Evolutionary conservation across 2,113 vertebrate genomes (phyloP).

Genomic region (Protobothrops flavoviridis): DNA sequence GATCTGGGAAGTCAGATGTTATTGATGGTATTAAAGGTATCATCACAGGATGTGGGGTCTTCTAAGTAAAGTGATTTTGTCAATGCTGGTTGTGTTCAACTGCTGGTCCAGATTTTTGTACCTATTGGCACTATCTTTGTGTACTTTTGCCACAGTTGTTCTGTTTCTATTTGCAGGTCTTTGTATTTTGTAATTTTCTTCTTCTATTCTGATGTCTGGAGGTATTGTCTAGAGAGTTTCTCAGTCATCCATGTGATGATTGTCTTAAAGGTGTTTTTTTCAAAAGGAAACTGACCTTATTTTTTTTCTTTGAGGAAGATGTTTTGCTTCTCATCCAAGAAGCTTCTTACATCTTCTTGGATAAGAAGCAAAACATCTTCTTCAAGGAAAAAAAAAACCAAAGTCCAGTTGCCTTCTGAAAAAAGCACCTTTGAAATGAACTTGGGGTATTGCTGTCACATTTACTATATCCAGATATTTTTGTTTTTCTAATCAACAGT

Average conservation of each 20-base stretch:
- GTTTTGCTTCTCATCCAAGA: background rate
- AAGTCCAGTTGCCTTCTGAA: too few relatives aligned
- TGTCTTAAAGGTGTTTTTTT: background rate
- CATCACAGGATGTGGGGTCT: too few relatives aligned
- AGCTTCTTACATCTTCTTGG: background rate
- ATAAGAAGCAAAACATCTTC: background rate
- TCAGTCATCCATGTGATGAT: background rate
- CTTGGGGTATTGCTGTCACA: background rate
- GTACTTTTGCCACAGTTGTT: too few relatives aligned
- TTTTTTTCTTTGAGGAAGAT: background rate
- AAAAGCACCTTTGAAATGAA: too few relatives aligned
- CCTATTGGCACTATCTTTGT: too few relatives aligned
- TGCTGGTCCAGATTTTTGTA: too few relatives aligned
- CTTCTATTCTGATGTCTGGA: background rate
- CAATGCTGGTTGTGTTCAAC: too few relatives aligned
- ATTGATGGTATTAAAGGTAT: too few relatives aligned
- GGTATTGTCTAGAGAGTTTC: background rate
- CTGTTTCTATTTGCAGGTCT: too few relatives aligned
- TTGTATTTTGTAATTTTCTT: background rate
- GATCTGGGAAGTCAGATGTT: too few relatives aligned
- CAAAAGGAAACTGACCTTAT: background rate
- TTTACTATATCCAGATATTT: background rate
- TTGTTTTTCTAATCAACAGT: background rate
- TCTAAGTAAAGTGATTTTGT: too few relatives aligned
- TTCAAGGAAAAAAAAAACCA: too few relatives aligned